Evolutionary conservation across 2,888 invertebrate species (phyloP).

Genomic region (Machimus atricapillus): DNA sequence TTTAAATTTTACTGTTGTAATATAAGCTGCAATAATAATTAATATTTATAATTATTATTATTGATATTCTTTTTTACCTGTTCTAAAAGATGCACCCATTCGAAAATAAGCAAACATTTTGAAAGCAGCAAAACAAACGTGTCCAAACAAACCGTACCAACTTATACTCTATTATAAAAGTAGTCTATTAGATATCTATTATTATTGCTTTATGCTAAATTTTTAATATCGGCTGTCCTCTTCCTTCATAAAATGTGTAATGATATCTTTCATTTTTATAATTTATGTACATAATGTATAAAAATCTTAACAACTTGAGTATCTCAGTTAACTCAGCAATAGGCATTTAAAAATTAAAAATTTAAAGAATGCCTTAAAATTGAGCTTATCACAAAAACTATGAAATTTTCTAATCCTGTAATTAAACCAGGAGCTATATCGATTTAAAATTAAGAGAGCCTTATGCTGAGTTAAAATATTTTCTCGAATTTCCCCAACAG

Average conservation of each 20-base stretch:
- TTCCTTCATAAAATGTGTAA: not conserved
- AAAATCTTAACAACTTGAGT: not conserved
- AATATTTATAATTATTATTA: no score
- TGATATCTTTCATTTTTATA: not conserved
- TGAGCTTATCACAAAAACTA: no score
- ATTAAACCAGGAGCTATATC: not conserved
- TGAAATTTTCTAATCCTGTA: no score
- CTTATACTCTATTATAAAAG: not conserved
- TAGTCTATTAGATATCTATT: not conserved
- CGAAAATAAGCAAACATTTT: not conserved
- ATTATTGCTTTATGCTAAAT: not conserved
- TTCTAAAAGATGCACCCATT: not conserved
- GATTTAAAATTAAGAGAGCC: not conserved
- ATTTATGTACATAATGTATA: not conserved
- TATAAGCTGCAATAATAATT: no score
- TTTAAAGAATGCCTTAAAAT: no score
- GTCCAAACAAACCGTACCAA: not conserved
- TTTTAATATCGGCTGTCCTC: not conserved
- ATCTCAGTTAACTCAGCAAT: not conserved
- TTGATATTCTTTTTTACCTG: no score
- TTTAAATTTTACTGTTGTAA: no score
- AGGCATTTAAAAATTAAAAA: no score
- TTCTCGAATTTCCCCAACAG: not conserved
- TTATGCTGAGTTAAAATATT: not conserved
- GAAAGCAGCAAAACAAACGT: not conserved